phyloP scores from a whole-genome alignment of 1,140 invertebrate species.

The Sipha flava region DNA sequence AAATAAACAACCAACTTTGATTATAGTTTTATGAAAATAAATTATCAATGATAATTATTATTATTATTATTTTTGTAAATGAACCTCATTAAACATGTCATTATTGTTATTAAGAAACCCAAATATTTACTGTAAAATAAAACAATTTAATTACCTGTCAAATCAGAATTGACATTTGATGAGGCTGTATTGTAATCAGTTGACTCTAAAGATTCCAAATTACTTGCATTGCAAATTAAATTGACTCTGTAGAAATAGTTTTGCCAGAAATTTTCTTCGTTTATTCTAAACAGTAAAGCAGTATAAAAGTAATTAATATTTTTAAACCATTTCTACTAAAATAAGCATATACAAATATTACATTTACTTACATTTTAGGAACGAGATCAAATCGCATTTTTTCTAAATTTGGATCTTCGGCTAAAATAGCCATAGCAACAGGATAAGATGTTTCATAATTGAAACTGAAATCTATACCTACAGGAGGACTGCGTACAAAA shows the following conservation, averaged over 20 bases:
- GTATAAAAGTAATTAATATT: background rate
- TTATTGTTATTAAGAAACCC: too few species aligned
- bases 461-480: constrained; percentile 91
- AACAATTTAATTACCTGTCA: constrained; percentile 15
- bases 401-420: constrained; percentile 88
- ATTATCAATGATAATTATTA: background rate
- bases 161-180: constrained; percentile 31
- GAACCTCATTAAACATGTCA: too few species aligned
- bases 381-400: constrained; percentile 98
- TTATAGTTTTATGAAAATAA: background rate
- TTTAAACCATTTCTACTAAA: background rate
- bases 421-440: constrained; percentile 85
- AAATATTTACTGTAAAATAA: too few species aligned
- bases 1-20: background rate
- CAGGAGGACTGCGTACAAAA: constrained; percentile 91
- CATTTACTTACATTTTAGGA: constrained; percentile 57
- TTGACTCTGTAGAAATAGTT: constrained; percentile 99
- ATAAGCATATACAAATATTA: background rate
- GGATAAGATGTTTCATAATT: constrained; percentile 86
- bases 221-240: constrained; percentile 92
- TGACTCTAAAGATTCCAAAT: constrained; percentile 59
- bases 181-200: constrained; percentile 12
- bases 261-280: constrained; percentile 97
- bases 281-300: constrained; percentile 63
- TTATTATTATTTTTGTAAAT: too few species aligned